Percentiles rank a stretch among this genome's conserved stretches.
Evolutionary conservation across 2,888 invertebrate genomes (phyloP).

Genomic region (Hydropsyche betteni): DNA sequence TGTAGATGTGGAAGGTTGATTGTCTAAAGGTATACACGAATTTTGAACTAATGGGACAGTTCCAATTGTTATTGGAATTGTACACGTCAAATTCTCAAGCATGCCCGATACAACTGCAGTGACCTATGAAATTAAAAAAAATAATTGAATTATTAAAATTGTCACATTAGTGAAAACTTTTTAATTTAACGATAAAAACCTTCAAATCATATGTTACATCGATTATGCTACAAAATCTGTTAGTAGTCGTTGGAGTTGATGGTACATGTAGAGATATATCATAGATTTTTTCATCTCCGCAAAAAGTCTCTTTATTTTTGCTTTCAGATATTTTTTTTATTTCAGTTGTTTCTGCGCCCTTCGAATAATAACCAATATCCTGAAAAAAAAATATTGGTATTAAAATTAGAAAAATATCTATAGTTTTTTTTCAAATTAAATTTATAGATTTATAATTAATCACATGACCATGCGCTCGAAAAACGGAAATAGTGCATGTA

Average conservation of each 20-base stretch:
- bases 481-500: not conserved
- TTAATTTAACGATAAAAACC: not conserved
- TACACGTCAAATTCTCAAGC: constrained; percentile 55
- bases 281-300: constrained; percentile 5
- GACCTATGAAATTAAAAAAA: constrained; percentile 51
- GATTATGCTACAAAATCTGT: not conserved
- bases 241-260: constrained; percentile 18
- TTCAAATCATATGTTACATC: not conserved
- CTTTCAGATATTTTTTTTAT: not conserved
- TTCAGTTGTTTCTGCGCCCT: not conserved
- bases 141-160: not conserved
- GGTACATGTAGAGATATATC: not conserved
- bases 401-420: not conserved
- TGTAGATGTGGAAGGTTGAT: not conserved
- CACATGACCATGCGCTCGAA: not conserved
- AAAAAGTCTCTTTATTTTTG: not conserved
- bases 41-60: constrained; percentile 55
- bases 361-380: not conserved
- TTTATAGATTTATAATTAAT: no score
- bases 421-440: no score
- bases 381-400: not conserved
- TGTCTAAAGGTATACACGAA: not conserved
- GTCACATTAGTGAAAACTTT: not conserved
- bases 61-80: constrained; percentile 58
- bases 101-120: constrained; percentile 55